Evolutionary conservation across 2,888 invertebrate species (phyloP).

Genomic region (Oegoconia quadripuncta): DNA sequence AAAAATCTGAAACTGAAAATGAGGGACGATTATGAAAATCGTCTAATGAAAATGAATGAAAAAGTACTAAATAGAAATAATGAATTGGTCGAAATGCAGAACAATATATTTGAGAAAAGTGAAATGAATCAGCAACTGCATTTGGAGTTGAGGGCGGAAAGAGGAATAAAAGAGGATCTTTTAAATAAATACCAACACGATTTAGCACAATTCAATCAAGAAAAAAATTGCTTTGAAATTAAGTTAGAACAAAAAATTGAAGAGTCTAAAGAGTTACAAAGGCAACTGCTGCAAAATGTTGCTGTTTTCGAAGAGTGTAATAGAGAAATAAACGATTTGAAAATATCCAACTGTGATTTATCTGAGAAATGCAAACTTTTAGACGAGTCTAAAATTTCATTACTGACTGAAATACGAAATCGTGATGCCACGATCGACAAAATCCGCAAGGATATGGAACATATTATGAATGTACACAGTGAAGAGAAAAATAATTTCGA

Average conservation of each 20-base stretch:
- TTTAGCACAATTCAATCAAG: slow-evolving; percentile 28
- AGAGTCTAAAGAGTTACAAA: slow-evolving; percentile 37
- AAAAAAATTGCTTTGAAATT: slow-evolving; percentile 32
- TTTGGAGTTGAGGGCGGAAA: slow-evolving; percentile 47
- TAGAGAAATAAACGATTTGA: slow-evolving; percentile 38
- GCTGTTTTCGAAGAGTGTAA: slow-evolving; percentile 34
- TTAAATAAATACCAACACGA: slow-evolving; percentile 40
- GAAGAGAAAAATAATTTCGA: too few relatives aligned
- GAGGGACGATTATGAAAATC: slow-evolving; percentile 17
- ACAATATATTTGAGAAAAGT: slow-evolving; percentile 17
- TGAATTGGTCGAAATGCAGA: slow-evolving; percentile 20
- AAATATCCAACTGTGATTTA: slow-evolving; percentile 28
- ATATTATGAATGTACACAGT: too few relatives aligned
- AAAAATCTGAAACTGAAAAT: slow-evolving; percentile 22
- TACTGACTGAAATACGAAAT: slow-evolving; percentile 47
- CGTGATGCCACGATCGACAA: slow-evolving; percentile 52
- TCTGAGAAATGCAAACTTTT: slow-evolving; percentile 39
- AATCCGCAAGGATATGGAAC: too few relatives aligned
- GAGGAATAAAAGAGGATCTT: slow-evolving; percentile 35
- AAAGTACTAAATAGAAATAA: slow-evolving; percentile 20
- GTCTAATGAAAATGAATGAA: slow-evolving; percentile 18
- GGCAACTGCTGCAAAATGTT: slow-evolving; percentile 32
- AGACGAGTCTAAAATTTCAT: too few relatives aligned
- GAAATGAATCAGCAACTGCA: slow-evolving; percentile 30
- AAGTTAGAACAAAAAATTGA: slow-evolving; percentile 35